These are phyloP conservation scores for Anoplolepis gracilipes DNA, from an alignment of 1,140 invertebrate genomes.

Conservation along the genomic window DNA sequence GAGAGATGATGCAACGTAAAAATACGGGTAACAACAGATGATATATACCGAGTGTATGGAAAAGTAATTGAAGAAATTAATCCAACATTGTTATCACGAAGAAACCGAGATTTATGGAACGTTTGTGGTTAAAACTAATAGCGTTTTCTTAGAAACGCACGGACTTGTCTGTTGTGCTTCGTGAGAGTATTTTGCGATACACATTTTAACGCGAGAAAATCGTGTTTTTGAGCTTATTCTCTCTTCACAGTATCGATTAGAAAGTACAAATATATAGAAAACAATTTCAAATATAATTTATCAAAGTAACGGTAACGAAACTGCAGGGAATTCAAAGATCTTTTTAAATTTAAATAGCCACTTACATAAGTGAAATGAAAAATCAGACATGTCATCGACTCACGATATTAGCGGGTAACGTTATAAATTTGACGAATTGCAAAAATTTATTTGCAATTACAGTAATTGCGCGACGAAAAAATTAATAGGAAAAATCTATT, in stretches of 20 bases:
- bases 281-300: neutral
- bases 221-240: neutral
- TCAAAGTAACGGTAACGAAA: neutral
- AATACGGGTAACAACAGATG: neutral
- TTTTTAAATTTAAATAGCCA: neutral
- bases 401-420: neutral
- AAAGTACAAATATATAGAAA: neutral
- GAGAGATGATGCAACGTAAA: neutral
- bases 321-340: neutral
- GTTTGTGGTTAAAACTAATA: neutral
- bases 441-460: slow-evolving; percentile 30
- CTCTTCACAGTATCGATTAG: neutral
- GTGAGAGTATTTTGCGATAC: neutral
- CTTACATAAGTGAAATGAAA: neutral
- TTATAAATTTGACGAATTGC: slow-evolving; percentile 12
- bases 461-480: neutral
- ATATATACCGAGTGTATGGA: neutral
- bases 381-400: slow-evolving; percentile 28
- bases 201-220: neutral
- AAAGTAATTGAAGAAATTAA: slow-evolving; percentile 35
- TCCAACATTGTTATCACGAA: slow-evolving; percentile 12
- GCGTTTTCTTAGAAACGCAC: neutral
- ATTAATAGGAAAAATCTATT: neutral
- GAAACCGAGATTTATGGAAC: slow-evolving; percentile 23
- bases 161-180: neutral